Base-by-base conservation (phyloP, 2,888 invertebrate genomes). In the Panzeria rudis region DNA sequence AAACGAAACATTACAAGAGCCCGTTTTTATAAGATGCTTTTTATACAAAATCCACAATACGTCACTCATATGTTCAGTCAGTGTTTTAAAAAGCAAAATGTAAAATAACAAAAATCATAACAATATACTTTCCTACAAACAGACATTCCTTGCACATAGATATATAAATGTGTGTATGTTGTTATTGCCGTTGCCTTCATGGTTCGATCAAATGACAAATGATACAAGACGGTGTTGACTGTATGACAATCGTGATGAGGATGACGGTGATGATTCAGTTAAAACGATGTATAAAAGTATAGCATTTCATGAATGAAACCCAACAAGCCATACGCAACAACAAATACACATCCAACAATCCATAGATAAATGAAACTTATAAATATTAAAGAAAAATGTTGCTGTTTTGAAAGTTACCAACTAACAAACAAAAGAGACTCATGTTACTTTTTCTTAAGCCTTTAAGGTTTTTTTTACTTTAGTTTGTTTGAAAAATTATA, bases 121-220 rank as follows among this genome's bases (percentile, higher is more conserved):
- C 56, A 73, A 56, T 25, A 56, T 32, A 56, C 32, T 23, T n/a
- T 78, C 52, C n/a, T 17, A 50, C 8, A 44, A 25, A 76, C 17
- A 54, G 62, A 64, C 62, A 79, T 79, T 72, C 44, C 38, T 66
- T 17, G 15, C 29, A 56, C 32, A 52, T 44, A 23, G 1, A 35
- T 6, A 23, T 4, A 25, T 54, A 25, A n/a, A 17, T 47, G 54
- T 68, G 20, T 59, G 11, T 52, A 9, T 23, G 17, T 25, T 66
- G 44, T 54, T 52, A 54, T 15, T 79, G 38, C 64, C 64, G 64
- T 25, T 79, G 73, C 73, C 84, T 84, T 84, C 80, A 84, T 72
- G 84, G 59, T 76, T 80, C 80, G 84, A 84, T 84, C 84, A 80
- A 72, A 84, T 84, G 84, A 82, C 84, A 85, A 85, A 85, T 85